Percentiles rank a stretch among this genome's conserved stretches.
phyloP scores from a whole-genome alignment of 2,797 vertebrate genomes.

The Oreonectes daqikongensis region DNA sequence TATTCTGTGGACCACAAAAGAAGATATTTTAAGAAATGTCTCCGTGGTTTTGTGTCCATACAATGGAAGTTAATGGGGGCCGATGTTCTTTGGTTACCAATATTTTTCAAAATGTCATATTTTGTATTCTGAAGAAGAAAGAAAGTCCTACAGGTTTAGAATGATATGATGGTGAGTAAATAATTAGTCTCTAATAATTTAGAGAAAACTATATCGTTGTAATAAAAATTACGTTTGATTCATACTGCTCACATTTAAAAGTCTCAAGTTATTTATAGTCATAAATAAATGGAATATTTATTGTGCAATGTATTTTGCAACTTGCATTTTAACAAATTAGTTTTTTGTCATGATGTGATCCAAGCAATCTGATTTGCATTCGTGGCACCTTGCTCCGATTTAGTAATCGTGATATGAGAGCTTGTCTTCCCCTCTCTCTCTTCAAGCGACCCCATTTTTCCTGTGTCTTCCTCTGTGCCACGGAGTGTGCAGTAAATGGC shows the following conservation, averaged over 20 bases:
- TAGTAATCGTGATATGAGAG: constrained; percentile 89
- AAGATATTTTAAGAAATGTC: too few relatives aligned
- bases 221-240: background rate
- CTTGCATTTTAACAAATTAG: constrained; percentile 32
- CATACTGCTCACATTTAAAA: background rate
- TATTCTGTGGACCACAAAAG: too few relatives aligned
- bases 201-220: too few relatives aligned
- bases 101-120: background rate
- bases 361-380: constrained; percentile 66
- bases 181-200: too few relatives aligned
- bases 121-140: too few relatives aligned
- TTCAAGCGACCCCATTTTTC: constrained; percentile 55
- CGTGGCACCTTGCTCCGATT: constrained; percentile 79
- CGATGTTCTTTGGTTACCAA: too few relatives aligned
- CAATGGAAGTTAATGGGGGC: too few relatives aligned
- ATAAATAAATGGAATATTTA: background rate
- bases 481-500: constrained; percentile 88
- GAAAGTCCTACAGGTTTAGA: too few relatives aligned
- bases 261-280: background rate
- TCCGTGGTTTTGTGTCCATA: too few relatives aligned
- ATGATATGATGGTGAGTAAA: too few relatives aligned
- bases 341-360: constrained; percentile 63
- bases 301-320: background rate
- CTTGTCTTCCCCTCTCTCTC: constrained; percentile 70
- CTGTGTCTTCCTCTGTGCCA: constrained; percentile 68